These are phyloP conservation scores for Diachasmimorpha longicaudata DNA, from an alignment of 1,140 invertebrate genomes.

Conservation along the genomic window DNA sequence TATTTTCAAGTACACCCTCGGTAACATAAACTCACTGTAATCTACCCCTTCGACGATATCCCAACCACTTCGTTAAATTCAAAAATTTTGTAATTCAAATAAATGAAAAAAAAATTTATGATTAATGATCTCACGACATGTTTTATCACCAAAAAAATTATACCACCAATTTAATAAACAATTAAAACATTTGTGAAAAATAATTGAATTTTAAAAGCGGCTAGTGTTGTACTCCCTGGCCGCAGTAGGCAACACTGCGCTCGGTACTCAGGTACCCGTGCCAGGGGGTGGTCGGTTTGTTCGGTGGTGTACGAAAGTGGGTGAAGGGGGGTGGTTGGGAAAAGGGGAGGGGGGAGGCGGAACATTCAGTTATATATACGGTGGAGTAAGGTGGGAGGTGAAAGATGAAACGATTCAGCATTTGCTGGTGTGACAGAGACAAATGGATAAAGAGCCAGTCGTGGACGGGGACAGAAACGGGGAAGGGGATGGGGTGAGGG, in stretches of 20 bases:
- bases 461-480: background rate
- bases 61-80: background rate
- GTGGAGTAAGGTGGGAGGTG: background rate
- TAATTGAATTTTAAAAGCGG: conserved; percentile 35
- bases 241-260: conserved; percentile 57
- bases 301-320: conserved; percentile 10
- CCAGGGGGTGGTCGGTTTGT: conserved; percentile 34
- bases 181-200: conserved; percentile 35
- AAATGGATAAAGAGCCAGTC: background rate
- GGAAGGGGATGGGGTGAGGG: background rate
- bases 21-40: background rate
- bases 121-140: background rate
- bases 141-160: background rate
- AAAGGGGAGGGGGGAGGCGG: background rate
- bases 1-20: background rate
- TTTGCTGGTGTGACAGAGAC: background rate
- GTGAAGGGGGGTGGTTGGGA: background rate
- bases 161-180: background rate
- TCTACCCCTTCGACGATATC: background rate
- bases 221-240: conserved; percentile 53
- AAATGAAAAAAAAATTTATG: background rate
- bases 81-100: background rate
- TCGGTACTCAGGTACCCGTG: conserved; percentile 37
- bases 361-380: conserved; percentile 7
- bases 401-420: conserved; percentile 9